These are phyloP conservation scores for Chloroceryle aenea DNA, from an alignment of 2,113 vertebrate genomes.

Conservation along the genomic window DNA sequence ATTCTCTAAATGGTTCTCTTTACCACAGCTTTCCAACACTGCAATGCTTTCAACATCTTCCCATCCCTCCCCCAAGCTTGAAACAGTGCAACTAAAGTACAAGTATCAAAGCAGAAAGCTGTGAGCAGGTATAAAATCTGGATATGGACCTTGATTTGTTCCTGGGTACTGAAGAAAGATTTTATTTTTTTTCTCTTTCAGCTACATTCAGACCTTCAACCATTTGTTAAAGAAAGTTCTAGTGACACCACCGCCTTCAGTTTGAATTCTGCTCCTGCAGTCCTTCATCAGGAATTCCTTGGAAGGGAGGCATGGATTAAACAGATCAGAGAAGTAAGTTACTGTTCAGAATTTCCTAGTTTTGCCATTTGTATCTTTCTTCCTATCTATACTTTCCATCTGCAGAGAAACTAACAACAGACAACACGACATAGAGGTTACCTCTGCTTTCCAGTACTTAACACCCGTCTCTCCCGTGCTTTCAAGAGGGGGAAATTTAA, in stretches of 20 bases:
- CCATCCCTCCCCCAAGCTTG: neutral
- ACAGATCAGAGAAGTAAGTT: constrained; percentile 88
- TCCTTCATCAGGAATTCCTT: constrained; percentile 90
- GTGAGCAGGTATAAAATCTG: neutral
- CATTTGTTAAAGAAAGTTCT: constrained; percentile 85
- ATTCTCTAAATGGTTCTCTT: neutral
- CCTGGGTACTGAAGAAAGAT: neutral
- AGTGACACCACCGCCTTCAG: constrained; percentile 81
- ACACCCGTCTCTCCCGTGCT: neutral
- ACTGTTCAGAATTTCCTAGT: neutral
- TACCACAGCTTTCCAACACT: neutral
- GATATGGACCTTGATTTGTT: neutral
- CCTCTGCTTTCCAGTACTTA: neutral
- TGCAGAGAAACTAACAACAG: neutral
- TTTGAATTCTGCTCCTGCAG: constrained; percentile 88
- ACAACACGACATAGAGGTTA: neutral
- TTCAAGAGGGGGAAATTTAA: neutral
- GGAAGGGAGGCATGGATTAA: constrained; percentile 89
- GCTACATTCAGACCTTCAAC: constrained; percentile 94
- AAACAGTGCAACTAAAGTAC: neutral
- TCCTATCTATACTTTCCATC: neutral
- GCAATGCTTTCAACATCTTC: neutral
- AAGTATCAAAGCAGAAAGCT: neutral
- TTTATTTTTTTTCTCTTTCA: constrained; percentile 69
- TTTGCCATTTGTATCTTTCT: neutral